Conservation (phyloP, 1,140 invertebrate genomes). For the Uloborus diversus region DNA sequence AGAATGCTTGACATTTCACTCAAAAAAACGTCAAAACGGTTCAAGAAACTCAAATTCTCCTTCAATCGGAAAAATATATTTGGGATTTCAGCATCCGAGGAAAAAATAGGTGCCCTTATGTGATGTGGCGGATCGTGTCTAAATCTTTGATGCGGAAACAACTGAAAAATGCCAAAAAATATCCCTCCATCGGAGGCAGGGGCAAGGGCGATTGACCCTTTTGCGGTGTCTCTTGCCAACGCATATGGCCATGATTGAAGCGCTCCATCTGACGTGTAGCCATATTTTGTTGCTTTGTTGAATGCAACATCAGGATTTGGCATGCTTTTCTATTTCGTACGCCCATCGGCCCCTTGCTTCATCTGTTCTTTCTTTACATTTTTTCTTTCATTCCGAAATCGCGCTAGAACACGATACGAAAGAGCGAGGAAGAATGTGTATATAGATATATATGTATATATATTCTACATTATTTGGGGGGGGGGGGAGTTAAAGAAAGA, state of each 20-base stretch:
- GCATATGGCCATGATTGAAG: constrained; percentile 53
- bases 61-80: constrained; percentile 38
- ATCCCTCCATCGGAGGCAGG: constrained; percentile 32
- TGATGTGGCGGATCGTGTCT: constrained; percentile 29
- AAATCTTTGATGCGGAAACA: constrained; percentile 38
- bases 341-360: neutral
- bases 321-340: constrained; percentile 50
- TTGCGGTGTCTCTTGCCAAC: constrained; percentile 42
- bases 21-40: constrained; percentile 3
- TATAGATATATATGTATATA: too few relatives aligned
- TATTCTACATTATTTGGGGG: neutral
- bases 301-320: constrained; percentile 54
- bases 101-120: constrained; percentile 27
- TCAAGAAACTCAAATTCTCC: constrained; percentile 19
- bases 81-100: constrained; percentile 25
- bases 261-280: constrained; percentile 43
- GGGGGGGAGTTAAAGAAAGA: constrained; percentile 52
- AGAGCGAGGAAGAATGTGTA: too few relatives aligned
- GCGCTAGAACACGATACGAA: constrained; percentile 42
- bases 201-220: constrained; percentile 49
- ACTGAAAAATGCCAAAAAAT: constrained; percentile 11
- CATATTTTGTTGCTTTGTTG: constrained; percentile 55
- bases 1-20: too few relatives aligned
- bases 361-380: neutral
- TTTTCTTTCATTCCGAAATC: constrained; percentile 12